Percentiles rank a stretch among this genome's conserved stretches.
These are phyloP conservation scores for Saxidomus purpurata DNA, from an alignment of 1,140 invertebrate genomes.

Conservation along the genomic window DNA sequence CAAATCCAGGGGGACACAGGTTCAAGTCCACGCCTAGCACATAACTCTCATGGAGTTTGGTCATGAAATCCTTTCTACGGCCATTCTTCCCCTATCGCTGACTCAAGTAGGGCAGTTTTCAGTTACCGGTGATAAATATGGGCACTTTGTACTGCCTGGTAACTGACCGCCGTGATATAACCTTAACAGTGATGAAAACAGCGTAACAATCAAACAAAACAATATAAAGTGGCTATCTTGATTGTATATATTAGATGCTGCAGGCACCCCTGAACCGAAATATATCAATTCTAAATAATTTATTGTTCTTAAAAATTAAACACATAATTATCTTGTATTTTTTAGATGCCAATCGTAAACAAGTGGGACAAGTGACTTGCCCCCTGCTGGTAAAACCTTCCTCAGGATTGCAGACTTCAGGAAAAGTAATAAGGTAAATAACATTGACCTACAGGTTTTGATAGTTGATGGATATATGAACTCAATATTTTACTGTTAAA, in stretches of 20 bases:
- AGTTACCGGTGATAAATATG: constrained; percentile 46
- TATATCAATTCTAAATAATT: constrained; percentile 48
- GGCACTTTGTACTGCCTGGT: constrained; percentile 46
- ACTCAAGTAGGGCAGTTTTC: constrained; percentile 44
- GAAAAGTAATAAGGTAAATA: constrained; percentile 49
- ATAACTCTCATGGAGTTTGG: constrained; percentile 48
- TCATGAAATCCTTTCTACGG: constrained; percentile 48
- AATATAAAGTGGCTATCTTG: constrained; percentile 49
- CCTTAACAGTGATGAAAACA: constrained; percentile 41
- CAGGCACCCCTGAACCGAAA: constrained; percentile 49
- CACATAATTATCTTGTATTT: constrained; percentile 43
- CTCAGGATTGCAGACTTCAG: constrained; percentile 49
- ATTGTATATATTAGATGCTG: constrained; percentile 49
- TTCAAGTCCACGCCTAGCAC: constrained; percentile 41
- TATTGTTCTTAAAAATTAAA: constrained; percentile 51
- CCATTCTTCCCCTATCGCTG: constrained; percentile 42
- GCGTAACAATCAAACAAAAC: constrained; percentile 47
- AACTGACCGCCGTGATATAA: constrained; percentile 48
- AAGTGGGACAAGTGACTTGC: constrained; percentile 49
- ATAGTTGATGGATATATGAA: constrained; percentile 51
- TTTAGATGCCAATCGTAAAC: constrained; percentile 44
- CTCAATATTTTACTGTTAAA: constrained; percentile 44
- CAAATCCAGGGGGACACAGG: constrained; percentile 44
- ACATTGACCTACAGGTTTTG: constrained; percentile 48
- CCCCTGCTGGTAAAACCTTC: constrained; percentile 45